A percentile compares a stretch with the other conserved stretches of the same genome.
Conservation (phyloP, 2,888 invertebrate genomes). For the Campoletis raptor region DNA sequence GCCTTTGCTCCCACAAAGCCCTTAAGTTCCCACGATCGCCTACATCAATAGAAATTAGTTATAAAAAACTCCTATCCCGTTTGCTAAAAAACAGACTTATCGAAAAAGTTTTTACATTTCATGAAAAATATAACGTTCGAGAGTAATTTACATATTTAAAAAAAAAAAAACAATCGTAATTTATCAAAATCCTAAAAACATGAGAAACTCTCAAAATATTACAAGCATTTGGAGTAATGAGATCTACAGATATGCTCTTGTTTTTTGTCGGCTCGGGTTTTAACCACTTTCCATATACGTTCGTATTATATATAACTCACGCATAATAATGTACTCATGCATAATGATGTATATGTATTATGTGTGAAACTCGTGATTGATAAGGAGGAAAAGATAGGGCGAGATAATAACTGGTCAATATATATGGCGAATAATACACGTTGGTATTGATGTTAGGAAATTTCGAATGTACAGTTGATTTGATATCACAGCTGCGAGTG, state of each 20-base stretch:
- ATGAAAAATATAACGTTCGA: not conserved
- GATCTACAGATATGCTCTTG: not conserved
- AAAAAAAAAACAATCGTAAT: not conserved
- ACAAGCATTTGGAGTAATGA: not conserved
- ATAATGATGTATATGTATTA: not conserved
- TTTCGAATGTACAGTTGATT: not conserved
- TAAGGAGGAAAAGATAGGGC: slow-evolving; percentile 16
- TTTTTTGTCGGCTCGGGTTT: not conserved
- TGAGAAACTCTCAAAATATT: too few relatives aligned
- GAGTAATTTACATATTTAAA: not conserved
- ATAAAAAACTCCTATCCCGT: not conserved
- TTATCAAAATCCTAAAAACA: too few relatives aligned
- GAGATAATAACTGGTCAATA: not conserved
- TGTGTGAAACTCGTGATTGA: not conserved
- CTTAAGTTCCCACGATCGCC: not conserved
- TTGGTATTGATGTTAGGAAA: not conserved
- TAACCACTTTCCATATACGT: not conserved
- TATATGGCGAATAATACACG: not conserved
- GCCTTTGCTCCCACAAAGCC: not conserved
- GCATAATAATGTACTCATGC: not conserved
- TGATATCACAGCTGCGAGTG: not conserved
- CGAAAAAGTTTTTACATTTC: not conserved
- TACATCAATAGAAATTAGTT: not conserved
- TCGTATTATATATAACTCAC: not conserved
- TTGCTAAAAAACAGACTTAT: not conserved